phyloP scores from a whole-genome alignment of 2,888 invertebrate species.

The Venustoraphidia nigricollis region DNA sequence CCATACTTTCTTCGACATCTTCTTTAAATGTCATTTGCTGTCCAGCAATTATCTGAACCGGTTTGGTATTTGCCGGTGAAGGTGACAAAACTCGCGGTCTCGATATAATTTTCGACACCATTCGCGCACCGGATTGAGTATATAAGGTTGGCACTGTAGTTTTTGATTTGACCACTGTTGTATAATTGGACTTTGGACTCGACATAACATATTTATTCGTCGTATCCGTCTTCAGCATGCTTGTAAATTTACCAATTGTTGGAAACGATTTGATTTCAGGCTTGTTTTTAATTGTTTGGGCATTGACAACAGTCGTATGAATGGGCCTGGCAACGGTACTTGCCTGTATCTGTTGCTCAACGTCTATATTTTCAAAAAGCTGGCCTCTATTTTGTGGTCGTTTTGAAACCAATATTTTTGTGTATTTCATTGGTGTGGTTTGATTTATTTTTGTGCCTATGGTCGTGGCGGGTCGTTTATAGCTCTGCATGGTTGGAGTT shows the following conservation, averaged over 20 bases:
- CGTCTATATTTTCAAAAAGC: constrained; percentile 18
- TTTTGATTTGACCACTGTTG: too few species aligned
- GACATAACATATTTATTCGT: too few species aligned
- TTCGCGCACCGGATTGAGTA: too few species aligned
- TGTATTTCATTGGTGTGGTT: constrained; percentile 17
- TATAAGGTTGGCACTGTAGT: too few species aligned
- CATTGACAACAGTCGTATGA: constrained; percentile 6
- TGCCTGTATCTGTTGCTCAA: constrained; percentile 24
- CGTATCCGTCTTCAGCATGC: not conserved
- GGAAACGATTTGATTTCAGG: constrained; percentile 8
- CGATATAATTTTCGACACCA: too few species aligned
- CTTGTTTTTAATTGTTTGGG: constrained; percentile 8
- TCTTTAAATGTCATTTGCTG: too few species aligned
- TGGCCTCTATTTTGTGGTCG: constrained; percentile 1
- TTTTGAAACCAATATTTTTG: constrained; percentile 15
- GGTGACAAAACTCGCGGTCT: too few species aligned
- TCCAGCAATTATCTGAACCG: too few species aligned
- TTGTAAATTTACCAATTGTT: constrained; percentile 4
- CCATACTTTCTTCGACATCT: too few species aligned
- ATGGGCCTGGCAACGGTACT: constrained; percentile 12
- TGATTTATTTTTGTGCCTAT: constrained; percentile 10
- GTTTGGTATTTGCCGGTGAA: too few species aligned
- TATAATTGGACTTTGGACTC: too few species aligned
- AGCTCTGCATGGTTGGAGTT: not conserved
- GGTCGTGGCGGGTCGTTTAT: not conserved